Base-by-base conservation (phyloP, 2,797 vertebrate genomes). In the Echeneis naucrates region DNA sequence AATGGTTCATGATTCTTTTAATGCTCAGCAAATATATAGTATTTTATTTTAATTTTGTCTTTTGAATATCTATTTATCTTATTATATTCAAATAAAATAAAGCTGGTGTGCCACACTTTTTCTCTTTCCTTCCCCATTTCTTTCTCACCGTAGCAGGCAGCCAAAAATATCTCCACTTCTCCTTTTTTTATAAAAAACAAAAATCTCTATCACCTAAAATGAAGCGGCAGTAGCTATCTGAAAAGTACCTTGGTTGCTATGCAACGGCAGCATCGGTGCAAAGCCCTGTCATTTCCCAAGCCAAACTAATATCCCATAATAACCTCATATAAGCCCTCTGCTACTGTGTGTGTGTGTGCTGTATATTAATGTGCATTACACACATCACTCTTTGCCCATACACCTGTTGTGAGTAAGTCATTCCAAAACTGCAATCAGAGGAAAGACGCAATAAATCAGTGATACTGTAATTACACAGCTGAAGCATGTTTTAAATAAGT, bases 221-320 rank as follows among this genome's bases (percentile, higher is more conserved):
- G 84, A 92, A 86, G 78, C 78, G 72, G 58, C 33, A 60, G 75
- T 79, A 72, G 84, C 83, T 87, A 83, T 81, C 87, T 91, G 92
- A 90, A 93, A 93, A 94, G 93, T 83, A 92, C 91, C 82, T 87
- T 58, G 86, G 93, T 93, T 92, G 92, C 94, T 88, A 92, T 80
- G 94, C 93, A 93, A 93, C 93, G 70, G 87, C 81, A 88, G 83
- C 84, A 81, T 86, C 71, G 30, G 57, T 83, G 84, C 84, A 89
- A 87, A 91, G 84, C 87, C 88, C 86, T 92, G 86, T 91, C 91
- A 94, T 93, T 93, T 92, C 85, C 87, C 87, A 82, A 93, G 86
- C 82, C 90, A 91, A 92, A 87, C 87, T 93, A 91, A 94, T 91
- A 92, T 93, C 90, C 91, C 88, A 91, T 89, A 91, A 92, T 90